Evolutionary conservation across 2,113 vertebrate genomes (phyloP).

Genomic region (Bubo scandiacus): DNA sequence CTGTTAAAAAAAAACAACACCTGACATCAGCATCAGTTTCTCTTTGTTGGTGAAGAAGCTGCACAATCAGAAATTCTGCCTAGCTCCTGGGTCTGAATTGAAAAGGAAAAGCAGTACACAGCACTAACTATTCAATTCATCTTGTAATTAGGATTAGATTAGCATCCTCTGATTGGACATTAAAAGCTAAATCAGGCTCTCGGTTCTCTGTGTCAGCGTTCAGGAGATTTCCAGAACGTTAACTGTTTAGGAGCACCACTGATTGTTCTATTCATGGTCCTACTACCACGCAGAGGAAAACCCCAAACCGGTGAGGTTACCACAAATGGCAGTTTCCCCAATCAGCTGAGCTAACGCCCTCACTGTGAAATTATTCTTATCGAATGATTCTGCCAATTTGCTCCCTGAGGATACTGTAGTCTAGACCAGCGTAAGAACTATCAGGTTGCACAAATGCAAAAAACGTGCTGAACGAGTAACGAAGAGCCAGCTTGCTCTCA

Average conservation of each 20-base stretch:
- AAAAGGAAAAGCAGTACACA: constrained; percentile 30
- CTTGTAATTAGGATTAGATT: background rate
- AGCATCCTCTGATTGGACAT: constrained; percentile 1
- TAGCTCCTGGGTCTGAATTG: background rate
- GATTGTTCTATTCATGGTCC: background rate
- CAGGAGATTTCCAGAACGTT: background rate
- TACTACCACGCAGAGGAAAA: background rate
- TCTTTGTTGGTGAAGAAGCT: background rate
- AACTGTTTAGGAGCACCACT: background rate
- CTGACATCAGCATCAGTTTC: background rate
- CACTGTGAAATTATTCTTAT: accelerated
- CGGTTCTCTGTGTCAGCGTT: background rate
- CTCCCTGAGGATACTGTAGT: background rate
- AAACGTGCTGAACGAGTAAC: background rate
- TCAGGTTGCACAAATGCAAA: background rate
- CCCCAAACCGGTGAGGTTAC: background rate
- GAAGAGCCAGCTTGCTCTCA: background rate
- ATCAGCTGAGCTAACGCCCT: background rate
- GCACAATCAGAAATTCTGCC: background rate
- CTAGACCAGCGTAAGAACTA: background rate
- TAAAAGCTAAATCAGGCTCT: background rate
- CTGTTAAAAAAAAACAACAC: background rate
- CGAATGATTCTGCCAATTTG: background rate
- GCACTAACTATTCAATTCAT: background rate
- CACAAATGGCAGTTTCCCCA: background rate